Percentiles rank a stretch among this genome's conserved stretches.
These are phyloP conservation scores for Rhinichthys klamathensis DNA, from an alignment of 2,113 vertebrate species.

Conservation along the genomic window DNA sequence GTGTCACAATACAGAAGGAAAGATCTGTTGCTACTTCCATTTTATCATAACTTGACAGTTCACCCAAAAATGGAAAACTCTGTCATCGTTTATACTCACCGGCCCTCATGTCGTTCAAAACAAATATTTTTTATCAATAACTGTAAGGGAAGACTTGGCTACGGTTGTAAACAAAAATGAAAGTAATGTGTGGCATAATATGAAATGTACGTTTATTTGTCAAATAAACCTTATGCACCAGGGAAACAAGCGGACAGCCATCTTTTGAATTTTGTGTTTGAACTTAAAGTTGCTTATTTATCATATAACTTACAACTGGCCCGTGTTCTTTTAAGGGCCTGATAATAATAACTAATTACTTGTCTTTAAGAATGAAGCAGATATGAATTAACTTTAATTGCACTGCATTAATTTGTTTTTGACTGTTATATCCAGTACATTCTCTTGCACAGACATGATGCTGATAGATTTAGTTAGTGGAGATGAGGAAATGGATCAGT, in stretches of 20 bases:
- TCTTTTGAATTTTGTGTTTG: too few relatives aligned
- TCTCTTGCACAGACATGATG: neutral
- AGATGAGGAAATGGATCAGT: conserved; percentile 37
- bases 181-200: neutral
- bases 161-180: too few relatives aligned
- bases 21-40: neutral
- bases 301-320: neutral
- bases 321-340: neutral
- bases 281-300: neutral
- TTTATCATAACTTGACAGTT: neutral
- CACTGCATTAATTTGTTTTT: neutral
- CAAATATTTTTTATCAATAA: neutral
- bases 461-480: conserved; percentile 28
- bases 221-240: neutral
- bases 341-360: neutral
- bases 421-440: neutral
- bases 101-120: neutral
- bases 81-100: neutral
- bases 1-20: neutral
- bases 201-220: neutral
- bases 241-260: too few relatives aligned
- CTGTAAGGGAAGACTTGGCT: neutral
- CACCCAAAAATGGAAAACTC: neutral
- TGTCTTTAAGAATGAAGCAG: neutral
- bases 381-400: neutral